Evolutionary conservation across 37 sponge, comb jelly and placozoan species (phyloP), one percentile per base, ranked within the genome.

Genomic region (Corticium candelabrum): DNA sequence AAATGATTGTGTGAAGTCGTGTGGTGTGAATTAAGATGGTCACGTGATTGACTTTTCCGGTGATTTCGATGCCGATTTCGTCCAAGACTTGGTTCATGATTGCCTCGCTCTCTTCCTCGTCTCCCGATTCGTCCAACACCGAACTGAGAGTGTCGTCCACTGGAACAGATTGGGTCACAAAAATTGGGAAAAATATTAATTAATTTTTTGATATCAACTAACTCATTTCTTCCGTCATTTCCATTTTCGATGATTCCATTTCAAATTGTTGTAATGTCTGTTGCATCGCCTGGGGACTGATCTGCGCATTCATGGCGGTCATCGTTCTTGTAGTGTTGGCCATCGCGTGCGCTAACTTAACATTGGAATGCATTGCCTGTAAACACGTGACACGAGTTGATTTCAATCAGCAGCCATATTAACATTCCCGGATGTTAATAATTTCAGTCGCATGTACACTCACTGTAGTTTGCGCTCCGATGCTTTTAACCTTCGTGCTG

Each of bases 41-140:
- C n/a, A 77, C 34, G 0, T 3, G 3, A 77, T 80, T n/a, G 5
- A 91, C 92, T 76, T 96, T 96, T 35, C 86, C 83, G 0, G 80
- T 82, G 39, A 89, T 79, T 37, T 98, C 99, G 41, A 98, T 89
- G n/a, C 99, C 99, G 73, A 98, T 98, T 78, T 98, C 99, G 82
- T 98, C 99, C 70, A 98, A 84, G 32, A 98, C 92, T 74, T 91
- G 88, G 41, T 84, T 77, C 40, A 98, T 84, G 50, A 98, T 86
- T 35, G 85, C 87, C 50, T 98, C 95, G 76, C 87, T 78, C 41
- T 89, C 95, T n/a, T 83, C 95, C 75, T 98, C 99, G 76, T 98
- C 99, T n/a, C 85, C 95, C 31, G 89, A 88, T n/a, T 83, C 96
- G 75, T 75, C 94, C 35, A 98, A 83, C 5, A 86, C 74, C 1